These are phyloP conservation scores for Parelbella ahira DNA, from an alignment of 2,888 invertebrate species.

Conservation along the genomic window DNA sequence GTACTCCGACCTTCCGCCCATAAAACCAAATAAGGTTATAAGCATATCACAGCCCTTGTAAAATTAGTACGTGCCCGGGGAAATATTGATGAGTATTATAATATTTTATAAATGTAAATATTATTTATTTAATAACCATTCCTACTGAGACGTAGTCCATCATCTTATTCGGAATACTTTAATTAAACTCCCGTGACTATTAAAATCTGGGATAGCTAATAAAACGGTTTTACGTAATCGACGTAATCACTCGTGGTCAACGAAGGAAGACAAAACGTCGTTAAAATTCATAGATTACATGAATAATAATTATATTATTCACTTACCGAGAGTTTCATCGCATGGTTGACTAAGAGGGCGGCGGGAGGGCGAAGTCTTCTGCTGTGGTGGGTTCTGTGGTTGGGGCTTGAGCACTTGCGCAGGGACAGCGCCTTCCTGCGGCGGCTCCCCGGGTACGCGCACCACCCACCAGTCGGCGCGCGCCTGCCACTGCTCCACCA, in stretches of 20 bases:
- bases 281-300: too few species aligned
- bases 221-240: too few species aligned
- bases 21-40: not conserved
- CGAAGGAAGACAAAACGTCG: too few species aligned
- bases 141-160: too few species aligned
- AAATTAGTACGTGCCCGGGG: too few species aligned
- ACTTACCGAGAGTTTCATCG: conserved; percentile 76
- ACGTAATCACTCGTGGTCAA: too few species aligned
- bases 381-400: conserved; percentile 50
- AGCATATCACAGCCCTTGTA: too few species aligned
- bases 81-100: too few species aligned
- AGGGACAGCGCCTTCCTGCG: conserved; percentile 91
- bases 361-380: conserved; percentile 66
- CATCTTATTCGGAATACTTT: too few species aligned
- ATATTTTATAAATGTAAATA: not conserved
- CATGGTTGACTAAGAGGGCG: conserved; percentile 65
- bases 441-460: conserved; percentile 80
- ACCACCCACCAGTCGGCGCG: conserved; percentile 87
- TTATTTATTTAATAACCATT: not conserved
- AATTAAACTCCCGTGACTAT: too few species aligned
- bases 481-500: conserved; percentile 87
- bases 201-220: too few species aligned
- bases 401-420: conserved; percentile 83
- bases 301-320: too few species aligned
- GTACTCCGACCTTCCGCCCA: conserved; percentile 3